Evolutionary conservation across 1,140 invertebrate genomes (phyloP).

Genomic region (Aphelenchoides besseyi): DNA sequence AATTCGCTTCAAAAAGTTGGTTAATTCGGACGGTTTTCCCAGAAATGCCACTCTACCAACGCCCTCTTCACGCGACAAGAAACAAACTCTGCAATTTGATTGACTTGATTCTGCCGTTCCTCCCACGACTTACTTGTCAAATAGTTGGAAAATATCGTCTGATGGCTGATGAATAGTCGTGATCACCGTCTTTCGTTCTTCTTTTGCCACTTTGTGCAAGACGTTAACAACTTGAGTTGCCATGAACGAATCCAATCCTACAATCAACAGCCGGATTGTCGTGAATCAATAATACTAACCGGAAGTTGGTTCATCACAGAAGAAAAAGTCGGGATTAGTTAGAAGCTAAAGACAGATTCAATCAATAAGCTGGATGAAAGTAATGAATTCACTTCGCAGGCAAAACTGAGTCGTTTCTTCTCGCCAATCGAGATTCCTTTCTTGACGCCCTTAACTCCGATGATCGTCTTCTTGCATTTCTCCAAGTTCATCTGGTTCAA

Average conservation of each 20-base stretch:
- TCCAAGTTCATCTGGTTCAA: slow-evolving; percentile 69
- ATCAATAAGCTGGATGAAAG: not conserved
- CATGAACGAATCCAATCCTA: slow-evolving; percentile 75
- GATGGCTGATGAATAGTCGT: slow-evolving; percentile 81
- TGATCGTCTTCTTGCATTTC: slow-evolving; percentile 36
- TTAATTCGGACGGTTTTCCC: slow-evolving; percentile 27
- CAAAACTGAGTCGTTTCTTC: slow-evolving; percentile 64
- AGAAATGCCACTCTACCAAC: slow-evolving; percentile 59
- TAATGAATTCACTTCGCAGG: slow-evolving; percentile 53
- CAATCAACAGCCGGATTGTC: too few species aligned
- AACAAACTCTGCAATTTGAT: slow-evolving; percentile 30
- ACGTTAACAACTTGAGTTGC: slow-evolving; percentile 72
- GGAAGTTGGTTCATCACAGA: slow-evolving; percentile 79
- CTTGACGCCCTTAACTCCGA: slow-evolving; percentile 33
- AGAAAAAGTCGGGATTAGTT: slow-evolving; percentile 73
- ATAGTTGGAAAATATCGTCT: slow-evolving; percentile 76
- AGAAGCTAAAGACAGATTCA: slow-evolving; percentile 64
- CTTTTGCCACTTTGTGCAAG: slow-evolving; percentile 31
- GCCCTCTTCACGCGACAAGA: slow-evolving; percentile 50
- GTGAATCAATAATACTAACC: too few species aligned
- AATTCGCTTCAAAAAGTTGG: slow-evolving; percentile 58
- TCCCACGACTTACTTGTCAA: slow-evolving; percentile 70
- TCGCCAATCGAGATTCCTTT: slow-evolving; percentile 62
- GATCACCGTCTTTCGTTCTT: slow-evolving; percentile 73
- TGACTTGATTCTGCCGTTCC: not conserved